Percentiles rank a stretch among this genome's conserved stretches.
These are phyloP conservation scores for Intellagama lesueurii DNA, from an alignment of 2,797 vertebrate species.

Conservation along the genomic window DNA sequence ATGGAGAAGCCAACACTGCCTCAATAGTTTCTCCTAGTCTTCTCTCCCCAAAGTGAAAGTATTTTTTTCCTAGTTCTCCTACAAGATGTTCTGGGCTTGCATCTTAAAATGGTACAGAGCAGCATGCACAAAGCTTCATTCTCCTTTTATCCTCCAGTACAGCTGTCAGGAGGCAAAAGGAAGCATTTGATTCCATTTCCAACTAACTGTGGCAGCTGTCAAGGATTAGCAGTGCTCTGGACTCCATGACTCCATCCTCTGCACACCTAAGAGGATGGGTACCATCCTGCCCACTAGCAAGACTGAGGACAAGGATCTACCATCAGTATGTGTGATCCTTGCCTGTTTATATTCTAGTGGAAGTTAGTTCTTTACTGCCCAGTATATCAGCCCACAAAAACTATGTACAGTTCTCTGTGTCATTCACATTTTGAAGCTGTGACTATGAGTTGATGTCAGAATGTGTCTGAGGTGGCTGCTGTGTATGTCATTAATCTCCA, in stretches of 20 bases:
- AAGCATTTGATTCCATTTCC: not conserved
- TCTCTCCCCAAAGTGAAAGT: not conserved
- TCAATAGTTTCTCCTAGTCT: not conserved
- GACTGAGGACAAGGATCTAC: too few relatives aligned
- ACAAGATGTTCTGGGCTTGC: not conserved
- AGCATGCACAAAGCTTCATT: not conserved
- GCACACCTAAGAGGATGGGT: too few relatives aligned
- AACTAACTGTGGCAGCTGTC: not conserved
- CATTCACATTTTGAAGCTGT: not conserved
- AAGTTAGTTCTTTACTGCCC: not conserved
- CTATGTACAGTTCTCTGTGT: not conserved
- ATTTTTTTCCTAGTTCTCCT: too few relatives aligned
- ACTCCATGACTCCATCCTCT: not conserved
- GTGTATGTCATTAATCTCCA: not conserved
- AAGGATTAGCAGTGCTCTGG: not conserved
- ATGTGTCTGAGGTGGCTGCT: not conserved
- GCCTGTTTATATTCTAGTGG: not conserved
- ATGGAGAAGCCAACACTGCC: not conserved
- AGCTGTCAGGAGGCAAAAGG: not conserved
- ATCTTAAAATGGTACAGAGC: not conserved
- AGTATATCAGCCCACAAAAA: not conserved
- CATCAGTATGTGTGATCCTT: not conserved
- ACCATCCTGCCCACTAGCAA: too few relatives aligned
- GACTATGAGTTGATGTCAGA: not conserved
- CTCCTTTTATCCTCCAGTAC: not conserved